Conservation (phyloP, 1,140 invertebrate genomes). For the Bombus sylvicola region DNA sequence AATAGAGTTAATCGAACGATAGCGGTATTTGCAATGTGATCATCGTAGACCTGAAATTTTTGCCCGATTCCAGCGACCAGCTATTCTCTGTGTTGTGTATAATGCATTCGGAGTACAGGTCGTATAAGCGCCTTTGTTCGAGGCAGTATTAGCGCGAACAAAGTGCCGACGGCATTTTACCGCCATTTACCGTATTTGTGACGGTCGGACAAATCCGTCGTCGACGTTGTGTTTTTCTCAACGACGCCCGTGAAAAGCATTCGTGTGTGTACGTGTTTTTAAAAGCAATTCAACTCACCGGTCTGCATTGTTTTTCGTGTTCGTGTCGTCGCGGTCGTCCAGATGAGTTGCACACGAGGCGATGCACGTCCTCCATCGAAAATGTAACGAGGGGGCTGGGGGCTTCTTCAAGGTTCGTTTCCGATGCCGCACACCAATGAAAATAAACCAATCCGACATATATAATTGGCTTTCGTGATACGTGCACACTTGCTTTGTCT, state of each 20-base stretch:
- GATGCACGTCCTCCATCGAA: not conserved
- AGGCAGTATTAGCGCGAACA: constrained; percentile 42
- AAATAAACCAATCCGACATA: constrained; percentile 18
- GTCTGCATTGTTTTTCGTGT: constrained; percentile 11
- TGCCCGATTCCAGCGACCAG: not conserved
- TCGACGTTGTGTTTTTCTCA: not conserved
- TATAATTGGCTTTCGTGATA: not conserved
- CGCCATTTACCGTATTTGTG: constrained; percentile 33
- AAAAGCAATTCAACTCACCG: not conserved
- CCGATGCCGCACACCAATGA: not conserved
- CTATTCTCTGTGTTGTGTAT: constrained; percentile 38
- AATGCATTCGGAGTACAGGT: constrained; percentile 38
- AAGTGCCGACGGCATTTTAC: constrained; percentile 58
- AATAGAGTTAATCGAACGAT: not conserved
- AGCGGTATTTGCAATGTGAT: constrained; percentile 1
- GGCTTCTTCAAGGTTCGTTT: not conserved
- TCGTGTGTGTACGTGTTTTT: constrained; percentile 25
- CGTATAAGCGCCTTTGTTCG: constrained; percentile 46
- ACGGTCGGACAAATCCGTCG: not conserved
- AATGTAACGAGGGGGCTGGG: not conserved
- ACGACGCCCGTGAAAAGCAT: constrained; percentile 10
- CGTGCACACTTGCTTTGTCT: not conserved
- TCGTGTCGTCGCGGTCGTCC: not conserved
- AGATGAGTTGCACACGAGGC: not conserved
- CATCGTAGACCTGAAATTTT: not conserved